Base-by-base conservation (phyloP, 1,140 invertebrate species). In the Papilio helenus region DNA sequence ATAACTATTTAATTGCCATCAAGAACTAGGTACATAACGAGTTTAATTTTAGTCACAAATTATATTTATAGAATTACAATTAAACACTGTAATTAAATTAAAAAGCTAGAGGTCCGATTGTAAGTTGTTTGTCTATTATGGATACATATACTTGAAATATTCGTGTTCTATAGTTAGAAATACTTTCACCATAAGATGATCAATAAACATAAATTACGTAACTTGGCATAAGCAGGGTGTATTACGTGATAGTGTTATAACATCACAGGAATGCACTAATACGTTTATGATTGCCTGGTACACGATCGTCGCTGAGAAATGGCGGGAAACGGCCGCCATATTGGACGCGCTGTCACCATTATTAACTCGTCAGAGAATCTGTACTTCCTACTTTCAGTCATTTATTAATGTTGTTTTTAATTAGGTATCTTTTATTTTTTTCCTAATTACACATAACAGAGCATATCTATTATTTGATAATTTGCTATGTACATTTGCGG, bases 261-360 rank as follows among this genome's bases (percentile, higher is more conserved):
- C 72, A 74, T 20, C 44, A 49, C 72, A n/a, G 72, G 44, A 74
- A 49, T 74, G 42, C 20, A 23, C 42, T 74, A 74, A 74, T 74
- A 74, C 72, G 42, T 74, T 74, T 74, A 74, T 74, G 72, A 74
- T 74, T 74, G 72, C 72, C 72, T 49, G 72, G 18, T 44, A 72
- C 42, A 44, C 16, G 29, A 42, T 72, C 29, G n/a, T n/a, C n/a
- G 71, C 16, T 34, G 42, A 72, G 34, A 72, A 72, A 72, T 72
- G 71, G 71, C 71, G 71, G 71, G 71, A 42, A 72, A n/a, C 34
- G 9, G 39, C 71, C n/a, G 72, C 72, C 72, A 74, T 74, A 49
- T 74, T 74, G 72, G 72, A 74, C 42, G 39, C 72, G 71, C 71
- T 72, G 71, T 72, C 68, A 72, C n/a, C 71, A 44, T 72, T 72